A percentile compares a stretch with the other conserved stretches of the same genome.
Conservation (phyloP, 2,888 invertebrate genomes). For the Dryobotodes eremita region DNA sequence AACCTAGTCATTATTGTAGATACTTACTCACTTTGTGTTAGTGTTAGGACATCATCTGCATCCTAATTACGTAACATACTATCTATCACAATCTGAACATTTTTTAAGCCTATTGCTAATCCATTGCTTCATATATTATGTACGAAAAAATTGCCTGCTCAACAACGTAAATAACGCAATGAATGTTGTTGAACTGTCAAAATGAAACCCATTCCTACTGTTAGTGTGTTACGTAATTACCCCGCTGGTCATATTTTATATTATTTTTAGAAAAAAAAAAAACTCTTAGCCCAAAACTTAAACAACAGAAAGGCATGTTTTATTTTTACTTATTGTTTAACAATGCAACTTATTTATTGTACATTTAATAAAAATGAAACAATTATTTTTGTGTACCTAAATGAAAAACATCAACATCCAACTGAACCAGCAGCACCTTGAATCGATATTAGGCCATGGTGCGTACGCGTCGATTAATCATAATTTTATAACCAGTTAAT, state of each 20-base stretch:
- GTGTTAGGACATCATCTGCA: neutral
- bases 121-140: too few relatives aligned
- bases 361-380: conserved; percentile 10
- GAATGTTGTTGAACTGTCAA: too few relatives aligned
- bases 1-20: conserved; percentile 13
- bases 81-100: too few relatives aligned
- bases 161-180: too few relatives aligned
- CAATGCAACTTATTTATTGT: conserved; percentile 3
- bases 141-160: too few relatives aligned
- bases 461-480: conserved; percentile 15
- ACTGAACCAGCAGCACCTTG: conserved; percentile 35
- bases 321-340: neutral
- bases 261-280: neutral
- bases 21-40: conserved; percentile 19
- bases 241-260: neutral
- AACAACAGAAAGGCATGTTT: neutral
- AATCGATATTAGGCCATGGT: conserved; percentile 20
- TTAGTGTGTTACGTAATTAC: too few relatives aligned
- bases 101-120: too few relatives aligned
- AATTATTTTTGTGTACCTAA: neutral
- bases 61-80: too few relatives aligned
- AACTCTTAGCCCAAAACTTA: neutral
- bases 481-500: conserved; percentile 25
- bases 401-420: conserved; percentile 7
- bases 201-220: too few relatives aligned